Base-by-base conservation (phyloP, 2,888 invertebrate genomes). In the Coecobrya sp. region DNA sequence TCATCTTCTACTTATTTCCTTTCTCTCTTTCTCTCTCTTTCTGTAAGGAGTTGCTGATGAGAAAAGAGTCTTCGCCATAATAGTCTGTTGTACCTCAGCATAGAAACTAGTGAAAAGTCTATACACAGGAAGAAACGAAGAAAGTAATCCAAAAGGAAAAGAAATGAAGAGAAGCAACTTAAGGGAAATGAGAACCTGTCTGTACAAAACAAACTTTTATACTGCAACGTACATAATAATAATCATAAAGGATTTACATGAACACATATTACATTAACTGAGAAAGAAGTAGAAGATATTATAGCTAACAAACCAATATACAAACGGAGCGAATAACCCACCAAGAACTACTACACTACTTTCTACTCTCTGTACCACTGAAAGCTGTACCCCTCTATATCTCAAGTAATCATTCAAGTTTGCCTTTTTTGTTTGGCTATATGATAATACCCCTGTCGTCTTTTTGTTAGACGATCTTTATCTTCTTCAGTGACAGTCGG, bases 351-450 rank as follows among this genome's bases (percentile, higher is more conserved):
- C 62, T 10, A 1, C 22, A 19, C 25, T 5, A n/a, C 22, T n/a
- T 8, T 3, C 13, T n/a, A 36, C 70, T 36, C 36, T 11, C 16
- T 19, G 4, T 19, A 59, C n/a, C 59, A 59, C 59, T 68, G 22
- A 42, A 19, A 73, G n/a, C 22, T n/a, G 68, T 30, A 30, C 79
- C 52, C 11, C 27, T 22, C 22, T 27, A 5, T 81, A 25, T 81
- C 59, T n/a, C 59, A 5, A 84, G 65, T 30, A 89, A 89, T 89
- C 89, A 84, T 84, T 82, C 84, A 73, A 76, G 88, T 89, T 89
- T 82, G 49, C 45, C 45, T 73, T 62, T 52, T 65, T 84, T 84
- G 82, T 84, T 73, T 89, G 59, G 79, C 42, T 45, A 65, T 81
- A 68, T 55, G 30, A 52, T 82, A 68, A 89, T 68, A 89, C 49